phyloP scores from a whole-genome alignment of 2,797 vertebrate species.

The Muscicapa comitata region DNA sequence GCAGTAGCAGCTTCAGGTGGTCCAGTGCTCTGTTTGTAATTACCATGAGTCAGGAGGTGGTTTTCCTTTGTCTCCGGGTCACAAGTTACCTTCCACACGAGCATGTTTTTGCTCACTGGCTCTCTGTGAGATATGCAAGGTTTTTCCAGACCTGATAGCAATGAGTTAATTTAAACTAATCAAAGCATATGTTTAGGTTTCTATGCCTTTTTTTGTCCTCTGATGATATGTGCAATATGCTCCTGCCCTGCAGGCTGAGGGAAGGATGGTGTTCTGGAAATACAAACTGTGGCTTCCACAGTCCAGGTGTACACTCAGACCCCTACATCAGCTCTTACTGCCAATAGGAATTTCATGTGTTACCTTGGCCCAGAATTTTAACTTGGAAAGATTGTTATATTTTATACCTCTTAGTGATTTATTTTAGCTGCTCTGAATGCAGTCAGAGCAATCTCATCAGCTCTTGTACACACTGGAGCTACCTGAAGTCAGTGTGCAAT shows the following conservation, averaged over 20 bases:
- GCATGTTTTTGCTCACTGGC: neutral
- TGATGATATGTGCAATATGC: neutral
- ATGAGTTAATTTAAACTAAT: neutral
- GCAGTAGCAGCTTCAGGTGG: neutral
- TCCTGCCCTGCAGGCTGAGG: neutral
- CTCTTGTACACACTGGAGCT: neutral
- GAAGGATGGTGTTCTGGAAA: neutral
- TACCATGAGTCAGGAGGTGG: neutral
- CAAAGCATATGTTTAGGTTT: neutral
- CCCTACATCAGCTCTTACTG: neutral
- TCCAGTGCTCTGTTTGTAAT: neutral
- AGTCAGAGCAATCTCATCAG: conserved; percentile 28
- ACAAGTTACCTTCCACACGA: neutral
- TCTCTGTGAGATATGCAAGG: neutral
- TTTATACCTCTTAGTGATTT: conserved; percentile 9
- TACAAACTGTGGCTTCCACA: accelerated
- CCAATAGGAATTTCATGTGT: neutral
- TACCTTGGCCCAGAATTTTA: neutral
- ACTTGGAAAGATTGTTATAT: neutral
- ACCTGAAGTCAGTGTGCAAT: neutral
- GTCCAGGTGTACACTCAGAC: neutral
- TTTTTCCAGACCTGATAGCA: neutral
- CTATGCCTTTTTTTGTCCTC: neutral
- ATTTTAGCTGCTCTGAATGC: neutral
- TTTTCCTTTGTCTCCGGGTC: neutral